Conservation (phyloP, 1,140 invertebrate genomes). For the Drosophila bipectinata region DNA sequence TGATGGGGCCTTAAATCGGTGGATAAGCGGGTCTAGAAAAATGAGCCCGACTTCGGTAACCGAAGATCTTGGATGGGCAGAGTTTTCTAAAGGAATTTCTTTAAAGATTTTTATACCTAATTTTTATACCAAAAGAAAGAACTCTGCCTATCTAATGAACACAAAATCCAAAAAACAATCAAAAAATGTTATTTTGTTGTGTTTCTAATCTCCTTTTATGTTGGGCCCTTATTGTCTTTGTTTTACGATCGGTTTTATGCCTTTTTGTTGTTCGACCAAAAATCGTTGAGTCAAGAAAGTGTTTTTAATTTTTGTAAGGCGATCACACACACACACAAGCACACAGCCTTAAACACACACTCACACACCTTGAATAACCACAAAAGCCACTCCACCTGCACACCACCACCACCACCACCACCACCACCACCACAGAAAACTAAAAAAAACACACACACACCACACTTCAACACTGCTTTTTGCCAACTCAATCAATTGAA, state of each 20-base stretch:
- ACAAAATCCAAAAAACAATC: neutral
- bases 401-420: neutral
- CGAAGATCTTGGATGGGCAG: slow-evolving; percentile 5
- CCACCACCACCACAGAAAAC: neutral
- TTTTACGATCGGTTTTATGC: slow-evolving; percentile 10
- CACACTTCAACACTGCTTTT: slow-evolving; percentile 4
- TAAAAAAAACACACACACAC: neutral
- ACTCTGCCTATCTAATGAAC: slow-evolving; percentile 8
- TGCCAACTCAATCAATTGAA: slow-evolving; percentile 23
- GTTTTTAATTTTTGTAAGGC: slow-evolving; percentile 25
- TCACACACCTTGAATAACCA: slow-evolving; percentile 1
- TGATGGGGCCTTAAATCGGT: neutral
- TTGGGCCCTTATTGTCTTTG: neutral
- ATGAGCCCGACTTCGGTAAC: slow-evolving; percentile 4
- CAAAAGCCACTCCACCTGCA: neutral
- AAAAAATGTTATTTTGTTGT: neutral
- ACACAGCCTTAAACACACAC: slow-evolving; percentile 14
- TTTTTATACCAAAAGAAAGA: neutral
- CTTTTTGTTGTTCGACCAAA: slow-evolving; percentile 4
- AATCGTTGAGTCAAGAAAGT: neutral
- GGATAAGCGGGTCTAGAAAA: neutral
- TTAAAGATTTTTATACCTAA: too few species aligned
- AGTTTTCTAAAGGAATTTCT: neutral
- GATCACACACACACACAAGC: slow-evolving; percentile 15
- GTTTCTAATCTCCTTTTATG: neutral